Evolutionary conservation across 2,113 vertebrate species (phyloP), one percentile per base, ranked within the genome.

Genomic region (Cyanistes caeruleus): DNA sequence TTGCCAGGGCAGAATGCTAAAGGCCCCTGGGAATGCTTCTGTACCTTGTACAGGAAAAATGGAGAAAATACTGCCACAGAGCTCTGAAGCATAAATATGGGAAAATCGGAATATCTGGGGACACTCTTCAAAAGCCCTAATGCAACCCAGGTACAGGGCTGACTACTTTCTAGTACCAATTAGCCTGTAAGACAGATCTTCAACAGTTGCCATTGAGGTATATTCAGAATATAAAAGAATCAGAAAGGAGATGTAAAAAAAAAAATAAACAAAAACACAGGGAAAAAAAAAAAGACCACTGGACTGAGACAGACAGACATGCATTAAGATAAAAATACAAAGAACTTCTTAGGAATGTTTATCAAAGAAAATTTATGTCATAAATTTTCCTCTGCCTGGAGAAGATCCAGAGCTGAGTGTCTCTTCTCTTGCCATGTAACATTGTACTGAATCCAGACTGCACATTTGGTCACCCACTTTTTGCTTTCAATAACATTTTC

Each of bases 371-470:
- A 93, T 70, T 84, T 78, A 51, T 74, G 46, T 84, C n/a, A 72
- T 70, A 74, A 89, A 64, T 90, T 89, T 90, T 94, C 33, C 48
- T 92, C 60, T 79, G 19, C 78, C 79, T 92, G 90, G 77, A 94
- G 67, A 56, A 39, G 48, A 74, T 94, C 87, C 92, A 95, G 85
- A 74, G 60, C 80, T n/a, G 30, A 87, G 56, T 49, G 70, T 93
- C 93, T 96, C 89, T 96, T 97, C 68, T 94, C 77, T 75, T 96
- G 94, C 90, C 89, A 97, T 90, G 37, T 62, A 95, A 90, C 65
- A 84, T 43, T 88, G 87, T 75, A 92, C 72, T 83, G 81, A 92
- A 89, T 94, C 68, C 97, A 97, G 90, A 97, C 72, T 74, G 83
- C 94, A 69, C 86, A 89, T 79, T 93, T 94, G 82, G 84, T 68